Conservation (phyloP, 2,888 invertebrate species). For the Linnaemya tessellans region DNA sequence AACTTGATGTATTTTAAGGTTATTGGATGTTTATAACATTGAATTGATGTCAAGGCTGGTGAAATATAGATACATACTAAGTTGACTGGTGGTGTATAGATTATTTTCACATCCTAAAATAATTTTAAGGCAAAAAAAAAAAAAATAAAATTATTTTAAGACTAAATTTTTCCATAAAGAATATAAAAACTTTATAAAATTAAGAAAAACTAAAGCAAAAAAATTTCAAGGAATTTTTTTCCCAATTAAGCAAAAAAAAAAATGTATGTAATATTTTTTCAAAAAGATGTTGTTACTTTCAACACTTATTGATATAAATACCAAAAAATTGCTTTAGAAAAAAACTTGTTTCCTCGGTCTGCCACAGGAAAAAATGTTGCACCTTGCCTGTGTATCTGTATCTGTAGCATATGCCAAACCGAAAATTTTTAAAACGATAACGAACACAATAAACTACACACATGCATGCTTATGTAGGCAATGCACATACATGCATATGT, state of each 20-base stretch:
- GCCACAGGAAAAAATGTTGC: constrained; percentile 40
- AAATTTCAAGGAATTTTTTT: constrained; percentile 21
- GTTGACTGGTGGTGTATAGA: background rate
- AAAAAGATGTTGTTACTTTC: constrained; percentile 56
- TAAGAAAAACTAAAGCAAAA: background rate
- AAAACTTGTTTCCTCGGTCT: constrained; percentile 54
- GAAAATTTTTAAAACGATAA: constrained; percentile 13
- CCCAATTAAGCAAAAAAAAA: background rate
- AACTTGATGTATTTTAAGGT: constrained; percentile 55
- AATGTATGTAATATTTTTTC: background rate
- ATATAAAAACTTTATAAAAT: background rate
- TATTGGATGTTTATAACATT: constrained; percentile 61
- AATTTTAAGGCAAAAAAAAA: background rate
- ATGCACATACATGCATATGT: background rate
- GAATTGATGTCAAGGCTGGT: constrained; percentile 67
- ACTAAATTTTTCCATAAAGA: background rate
- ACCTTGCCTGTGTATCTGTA: constrained; percentile 58
- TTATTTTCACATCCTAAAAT: constrained; percentile 24
- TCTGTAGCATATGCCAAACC: constrained; percentile 62
- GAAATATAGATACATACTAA: constrained; percentile 23
- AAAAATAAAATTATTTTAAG: background rate
- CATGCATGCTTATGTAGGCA: no score
- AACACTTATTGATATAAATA: constrained; percentile 56
- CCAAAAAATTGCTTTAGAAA: constrained; percentile 15
- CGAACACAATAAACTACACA: constrained; percentile 1